Conservation (phyloP, 2,113 vertebrate species). For the Eclectus roratus region DNA sequence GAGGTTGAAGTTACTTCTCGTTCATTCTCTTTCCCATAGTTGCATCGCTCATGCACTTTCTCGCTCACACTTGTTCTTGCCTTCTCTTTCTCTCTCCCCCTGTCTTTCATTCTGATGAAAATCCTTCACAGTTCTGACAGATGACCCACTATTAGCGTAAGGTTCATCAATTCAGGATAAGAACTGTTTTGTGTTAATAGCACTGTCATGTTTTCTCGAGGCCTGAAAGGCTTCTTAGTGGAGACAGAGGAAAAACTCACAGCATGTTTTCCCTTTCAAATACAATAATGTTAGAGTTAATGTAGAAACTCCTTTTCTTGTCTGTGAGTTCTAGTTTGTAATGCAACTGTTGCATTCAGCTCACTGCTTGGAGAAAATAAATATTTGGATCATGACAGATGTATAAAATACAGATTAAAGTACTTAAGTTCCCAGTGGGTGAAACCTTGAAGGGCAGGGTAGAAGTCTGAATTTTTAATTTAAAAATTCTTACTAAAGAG, state of each 20-base stretch:
- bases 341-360: neutral
- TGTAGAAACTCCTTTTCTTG: neutral
- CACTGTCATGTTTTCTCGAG: neutral
- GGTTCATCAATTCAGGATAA: neutral
- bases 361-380: neutral
- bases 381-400: neutral
- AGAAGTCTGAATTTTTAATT: neutral
- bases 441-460: neutral
- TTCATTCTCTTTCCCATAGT: neutral
- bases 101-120: neutral
- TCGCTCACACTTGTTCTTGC: neutral
- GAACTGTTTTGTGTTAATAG: neutral
- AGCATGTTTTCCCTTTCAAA: neutral
- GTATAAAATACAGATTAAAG: neutral
- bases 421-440: neutral
- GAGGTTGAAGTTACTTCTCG: neutral
- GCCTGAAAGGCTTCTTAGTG: neutral
- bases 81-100: no score
- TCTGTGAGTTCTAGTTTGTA: neutral
- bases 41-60: neutral
- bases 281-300: neutral
- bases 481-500: neutral
- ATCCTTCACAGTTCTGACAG: neutral
- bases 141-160: neutral
- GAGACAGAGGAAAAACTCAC: neutral